phyloP scores from a whole-genome alignment of 1,140 invertebrate species.

The Myzus persicae region DNA sequence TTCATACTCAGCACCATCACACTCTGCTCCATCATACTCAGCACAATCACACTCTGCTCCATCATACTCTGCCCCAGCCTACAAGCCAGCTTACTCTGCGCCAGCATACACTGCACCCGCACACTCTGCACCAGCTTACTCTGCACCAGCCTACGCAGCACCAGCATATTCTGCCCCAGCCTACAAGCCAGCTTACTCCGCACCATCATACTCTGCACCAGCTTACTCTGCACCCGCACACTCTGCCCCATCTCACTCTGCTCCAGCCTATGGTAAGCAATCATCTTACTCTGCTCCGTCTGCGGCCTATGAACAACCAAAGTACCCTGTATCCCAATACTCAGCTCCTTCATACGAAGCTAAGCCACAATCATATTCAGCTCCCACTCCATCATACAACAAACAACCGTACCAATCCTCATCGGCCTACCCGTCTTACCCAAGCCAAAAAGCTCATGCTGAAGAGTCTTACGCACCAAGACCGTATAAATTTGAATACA shows the following conservation, averaged over 20 bases:
- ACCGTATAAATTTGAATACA: slow-evolving; percentile 62
- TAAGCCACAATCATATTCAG: slow-evolving; percentile 40
- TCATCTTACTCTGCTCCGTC: slow-evolving; percentile 60
- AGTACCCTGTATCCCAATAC: slow-evolving; percentile 54
- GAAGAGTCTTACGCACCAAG: slow-evolving; percentile 59
- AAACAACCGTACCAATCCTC: not conserved
- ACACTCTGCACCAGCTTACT: slow-evolving; percentile 55
- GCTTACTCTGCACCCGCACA: slow-evolving; percentile 58
- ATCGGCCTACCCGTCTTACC: slow-evolving; percentile 1
- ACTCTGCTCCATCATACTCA: slow-evolving; percentile 57
- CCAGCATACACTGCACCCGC: slow-evolving; percentile 36
- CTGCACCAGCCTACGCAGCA: not conserved
- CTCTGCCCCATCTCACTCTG: slow-evolving; percentile 57
- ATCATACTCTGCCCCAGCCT: not conserved
- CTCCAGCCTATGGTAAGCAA: slow-evolving; percentile 59
- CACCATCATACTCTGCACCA: slow-evolving; percentile 58
- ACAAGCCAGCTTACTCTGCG: slow-evolving; percentile 57
- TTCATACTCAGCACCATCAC: slow-evolving; percentile 58
- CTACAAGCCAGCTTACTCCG: too few relatives aligned
- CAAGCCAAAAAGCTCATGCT: slow-evolving; percentile 34
- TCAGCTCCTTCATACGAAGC: slow-evolving; percentile 59
- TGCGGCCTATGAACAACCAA: slow-evolving; percentile 49
- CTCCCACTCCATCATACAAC: slow-evolving; percentile 14
- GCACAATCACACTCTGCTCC: slow-evolving; percentile 40
- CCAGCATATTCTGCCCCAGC: not conserved